Conservation (phyloP, 2,113 vertebrate species). For the Octodon degus region DNA sequence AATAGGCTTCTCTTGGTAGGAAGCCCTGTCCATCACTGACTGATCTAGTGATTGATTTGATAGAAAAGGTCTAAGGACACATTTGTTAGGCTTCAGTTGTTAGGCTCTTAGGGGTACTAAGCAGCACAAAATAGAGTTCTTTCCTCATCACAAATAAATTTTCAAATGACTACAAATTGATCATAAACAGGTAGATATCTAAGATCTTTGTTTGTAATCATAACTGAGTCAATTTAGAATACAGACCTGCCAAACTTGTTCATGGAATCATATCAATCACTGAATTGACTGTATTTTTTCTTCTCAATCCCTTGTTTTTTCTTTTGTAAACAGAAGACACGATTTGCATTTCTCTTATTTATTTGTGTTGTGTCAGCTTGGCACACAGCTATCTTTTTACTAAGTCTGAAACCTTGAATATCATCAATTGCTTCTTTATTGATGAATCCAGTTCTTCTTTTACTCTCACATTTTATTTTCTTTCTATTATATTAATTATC, state of each 20-base stretch:
- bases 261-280: not conserved
- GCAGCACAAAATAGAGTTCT: not conserved
- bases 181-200: not conserved
- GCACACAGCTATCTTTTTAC: not conserved
- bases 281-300: not conserved
- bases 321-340: not conserved
- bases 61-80: not conserved
- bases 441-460: conserved; percentile 5
- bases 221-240: conserved; percentile 6
- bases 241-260: not conserved
- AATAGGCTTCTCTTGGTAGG: not conserved
- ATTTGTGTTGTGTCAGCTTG: not conserved
- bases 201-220: not conserved
- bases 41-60: not conserved
- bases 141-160: conserved; percentile 14
- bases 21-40: not conserved
- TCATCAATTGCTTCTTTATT: not conserved
- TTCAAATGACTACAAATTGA: conserved; percentile 10
- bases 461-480: not conserved
- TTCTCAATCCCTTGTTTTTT: not conserved
- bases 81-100: not conserved
- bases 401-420: not conserved
- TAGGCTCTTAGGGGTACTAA: not conserved
- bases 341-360: not conserved
- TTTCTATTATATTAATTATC: not conserved